Conservation (phyloP, 2,797 vertebrate genomes). For the Sus cebifrons region DNA sequence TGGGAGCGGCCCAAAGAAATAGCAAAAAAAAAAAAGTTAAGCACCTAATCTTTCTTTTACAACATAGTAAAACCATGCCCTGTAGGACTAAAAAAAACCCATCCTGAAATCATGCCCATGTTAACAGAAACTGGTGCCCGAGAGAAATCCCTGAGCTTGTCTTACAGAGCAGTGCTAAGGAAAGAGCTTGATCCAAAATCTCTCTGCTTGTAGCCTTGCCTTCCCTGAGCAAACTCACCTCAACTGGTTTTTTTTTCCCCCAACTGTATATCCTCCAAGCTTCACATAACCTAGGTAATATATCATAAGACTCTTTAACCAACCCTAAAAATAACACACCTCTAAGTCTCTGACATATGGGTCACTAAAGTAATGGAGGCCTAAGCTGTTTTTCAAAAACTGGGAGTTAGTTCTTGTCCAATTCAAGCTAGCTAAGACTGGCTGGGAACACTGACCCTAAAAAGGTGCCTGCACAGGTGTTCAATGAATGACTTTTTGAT, state of each 20-base stretch:
- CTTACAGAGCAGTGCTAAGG: too few relatives aligned
- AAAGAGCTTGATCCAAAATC: neutral
- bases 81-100: too few relatives aligned
- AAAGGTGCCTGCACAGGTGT: neutral
- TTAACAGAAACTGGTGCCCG: too few relatives aligned
- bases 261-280: neutral
- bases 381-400: neutral
- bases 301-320: neutral
- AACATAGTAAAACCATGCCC: neutral
- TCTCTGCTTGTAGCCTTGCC: neutral
- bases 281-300: neutral
- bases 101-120: too few relatives aligned
- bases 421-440: neutral
- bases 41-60: neutral
- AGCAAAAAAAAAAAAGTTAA: neutral
- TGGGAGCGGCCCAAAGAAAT: too few relatives aligned
- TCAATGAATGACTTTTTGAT: neutral
- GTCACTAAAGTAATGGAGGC: neutral
- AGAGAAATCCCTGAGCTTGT: too few relatives aligned
- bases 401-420: neutral
- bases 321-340: neutral
- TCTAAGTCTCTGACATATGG: neutral
- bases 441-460: neutral
- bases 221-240: neutral
- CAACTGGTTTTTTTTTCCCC: neutral